Percentiles rank a stretch among this genome's conserved stretches.
Conservation (phyloP, 2,797 vertebrate species). For the Naso thynnoides region DNA sequence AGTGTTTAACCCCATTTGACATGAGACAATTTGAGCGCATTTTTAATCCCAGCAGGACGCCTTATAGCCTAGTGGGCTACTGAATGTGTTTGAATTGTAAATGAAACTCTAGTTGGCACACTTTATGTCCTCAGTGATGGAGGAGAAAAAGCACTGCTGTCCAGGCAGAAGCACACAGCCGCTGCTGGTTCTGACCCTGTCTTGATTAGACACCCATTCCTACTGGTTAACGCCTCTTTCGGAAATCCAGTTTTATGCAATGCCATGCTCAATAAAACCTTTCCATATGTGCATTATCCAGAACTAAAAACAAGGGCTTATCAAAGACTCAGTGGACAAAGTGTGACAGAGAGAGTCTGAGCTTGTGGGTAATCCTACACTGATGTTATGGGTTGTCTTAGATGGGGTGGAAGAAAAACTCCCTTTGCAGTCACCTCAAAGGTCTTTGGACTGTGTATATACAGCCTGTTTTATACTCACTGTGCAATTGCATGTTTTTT, state of each 20-base stretch:
- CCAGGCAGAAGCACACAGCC: slow-evolving; percentile 37
- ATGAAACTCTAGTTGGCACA: slow-evolving; percentile 44
- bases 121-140: slow-evolving; percentile 40
- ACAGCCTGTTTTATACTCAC: slow-evolving; percentile 17
- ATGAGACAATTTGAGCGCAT: slow-evolving; percentile 37
- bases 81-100: slow-evolving; percentile 71
- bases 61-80: slow-evolving; percentile 12
- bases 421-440: slow-evolving; percentile 43
- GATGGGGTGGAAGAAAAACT: slow-evolving; percentile 54
- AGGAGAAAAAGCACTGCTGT: slow-evolving; percentile 43
- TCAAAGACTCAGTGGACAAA: slow-evolving; percentile 68
- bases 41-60: slow-evolving; percentile 60
- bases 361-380: slow-evolving; percentile 62
- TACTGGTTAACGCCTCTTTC: slow-evolving; percentile 57
- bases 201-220: slow-evolving; percentile 60
- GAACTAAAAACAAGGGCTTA: slow-evolving; percentile 74
- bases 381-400: slow-evolving; percentile 67
- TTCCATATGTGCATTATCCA: slow-evolving; percentile 78
- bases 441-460: slow-evolving; percentile 33
- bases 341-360: slow-evolving; percentile 60
- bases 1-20: slow-evolving; percentile 44
- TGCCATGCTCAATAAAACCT: slow-evolving; percentile 76
- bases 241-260: slow-evolving; percentile 76
- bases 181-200: slow-evolving; percentile 32
- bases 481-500: slow-evolving; percentile 27